phyloP scores from a whole-genome alignment of 1,140 invertebrate genomes.

The Monomorium pharaonis region DNA sequence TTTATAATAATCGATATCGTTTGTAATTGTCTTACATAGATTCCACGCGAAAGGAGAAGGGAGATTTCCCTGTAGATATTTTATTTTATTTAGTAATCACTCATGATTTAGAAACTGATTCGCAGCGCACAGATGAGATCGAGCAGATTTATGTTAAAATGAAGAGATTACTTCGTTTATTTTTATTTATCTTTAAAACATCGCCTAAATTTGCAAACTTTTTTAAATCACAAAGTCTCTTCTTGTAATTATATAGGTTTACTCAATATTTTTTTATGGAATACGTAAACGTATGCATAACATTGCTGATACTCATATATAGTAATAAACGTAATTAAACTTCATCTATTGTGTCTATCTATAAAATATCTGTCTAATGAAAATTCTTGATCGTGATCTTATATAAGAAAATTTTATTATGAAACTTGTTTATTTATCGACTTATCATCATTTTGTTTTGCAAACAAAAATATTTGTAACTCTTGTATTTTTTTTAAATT shows the following conservation, averaged over 20 bases:
- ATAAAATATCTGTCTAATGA: not conserved
- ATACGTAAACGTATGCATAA: conserved; percentile 15
- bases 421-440: not conserved
- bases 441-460: not conserved
- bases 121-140: not conserved
- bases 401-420: conserved; percentile 15
- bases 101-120: conserved; percentile 11
- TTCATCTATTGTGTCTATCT: not conserved
- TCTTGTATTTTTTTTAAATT: not conserved
- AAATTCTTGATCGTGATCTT: not conserved
- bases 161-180: not conserved
- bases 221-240: not conserved
- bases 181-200: not conserved
- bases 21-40: not conserved
- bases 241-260: not conserved
- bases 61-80: not conserved
- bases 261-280: not conserved
- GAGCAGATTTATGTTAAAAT: not conserved
- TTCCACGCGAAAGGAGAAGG: not conserved
- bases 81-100: conserved; percentile 10
- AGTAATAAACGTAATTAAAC: conserved; percentile 13
- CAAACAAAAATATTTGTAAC: not conserved
- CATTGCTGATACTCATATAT: not conserved
- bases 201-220: not conserved
- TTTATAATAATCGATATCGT: not conserved